Evolutionary conservation across 2,797 vertebrate genomes (phyloP).

Genomic region (Holocentrus rufus): DNA sequence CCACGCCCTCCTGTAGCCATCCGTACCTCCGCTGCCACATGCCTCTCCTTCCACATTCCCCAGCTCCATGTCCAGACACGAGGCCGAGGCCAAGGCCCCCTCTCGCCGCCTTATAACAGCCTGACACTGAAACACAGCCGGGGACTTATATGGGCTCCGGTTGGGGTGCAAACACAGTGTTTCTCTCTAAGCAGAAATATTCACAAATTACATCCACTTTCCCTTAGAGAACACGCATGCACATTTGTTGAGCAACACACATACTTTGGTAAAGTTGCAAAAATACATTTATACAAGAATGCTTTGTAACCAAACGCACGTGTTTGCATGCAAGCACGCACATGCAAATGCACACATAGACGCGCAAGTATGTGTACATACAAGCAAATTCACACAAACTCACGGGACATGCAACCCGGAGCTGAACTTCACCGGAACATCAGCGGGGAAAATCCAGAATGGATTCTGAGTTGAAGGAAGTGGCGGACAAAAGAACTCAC

Average conservation of each 20-base stretch:
- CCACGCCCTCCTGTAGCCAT: conserved; percentile 68
- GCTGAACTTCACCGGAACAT: conserved; percentile 45
- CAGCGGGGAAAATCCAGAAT: conserved; percentile 41
- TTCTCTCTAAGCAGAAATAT: conserved; percentile 32
- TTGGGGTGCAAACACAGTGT: conserved; percentile 12
- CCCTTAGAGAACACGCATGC: neutral
- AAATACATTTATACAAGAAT: neutral
- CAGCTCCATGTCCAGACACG: conserved; percentile 61
- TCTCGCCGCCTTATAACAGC: conserved; percentile 56
- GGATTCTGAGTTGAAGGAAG: conserved; percentile 38
- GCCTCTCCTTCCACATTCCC: conserved; percentile 63
- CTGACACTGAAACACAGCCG: conserved; percentile 51
- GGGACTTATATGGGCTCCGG: conserved; percentile 32
- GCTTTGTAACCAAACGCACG: conserved; percentile 6
- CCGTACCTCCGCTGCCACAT: conserved; percentile 71
- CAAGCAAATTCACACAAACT: conserved; percentile 16
- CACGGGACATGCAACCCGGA: conserved; percentile 63
- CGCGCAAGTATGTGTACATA: conserved; percentile 15
- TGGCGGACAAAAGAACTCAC: conserved; percentile 64
- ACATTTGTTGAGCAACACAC: neutral
- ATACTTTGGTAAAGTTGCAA: neutral
- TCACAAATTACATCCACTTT: conserved; percentile 22
- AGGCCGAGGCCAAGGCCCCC: conserved; percentile 55
- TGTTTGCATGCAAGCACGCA: conserved; percentile 15
- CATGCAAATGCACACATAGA: conserved; percentile 5